Percentiles rank a stretch among this genome's conserved stretches.
These are phyloP conservation scores for Chromobotia macracanthus DNA, from an alignment of 2,797 vertebrate genomes.

Conservation along the genomic window DNA sequence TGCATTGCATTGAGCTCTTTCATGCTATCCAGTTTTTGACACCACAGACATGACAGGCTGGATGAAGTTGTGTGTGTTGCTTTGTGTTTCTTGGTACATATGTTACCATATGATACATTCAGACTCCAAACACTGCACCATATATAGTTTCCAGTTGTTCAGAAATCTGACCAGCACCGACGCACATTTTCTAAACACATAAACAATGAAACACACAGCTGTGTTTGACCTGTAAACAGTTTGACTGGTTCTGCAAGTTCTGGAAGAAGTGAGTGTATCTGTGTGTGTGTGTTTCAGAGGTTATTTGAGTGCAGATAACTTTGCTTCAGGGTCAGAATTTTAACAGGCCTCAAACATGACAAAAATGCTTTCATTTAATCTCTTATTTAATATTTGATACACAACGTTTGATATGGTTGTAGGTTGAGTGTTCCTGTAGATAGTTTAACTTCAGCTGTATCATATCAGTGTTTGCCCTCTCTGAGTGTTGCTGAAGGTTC, in stretches of 20 bases:
- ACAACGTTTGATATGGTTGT: no score
- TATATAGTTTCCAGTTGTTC: background rate
- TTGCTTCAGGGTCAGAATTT: background rate
- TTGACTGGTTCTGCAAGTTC: constrained; percentile 20
- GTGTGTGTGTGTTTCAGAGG: constrained; percentile 22
- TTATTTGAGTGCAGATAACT: constrained; percentile 16
- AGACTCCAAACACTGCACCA: background rate
- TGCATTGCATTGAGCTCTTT: no score
- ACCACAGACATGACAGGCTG: background rate
- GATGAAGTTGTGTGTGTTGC: background rate
- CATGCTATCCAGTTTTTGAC: background rate
- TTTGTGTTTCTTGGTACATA: background rate
- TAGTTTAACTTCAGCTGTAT: no score
- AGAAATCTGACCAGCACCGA: constrained; percentile 1
- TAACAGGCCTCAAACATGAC: background rate
- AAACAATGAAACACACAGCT: constrained; percentile 25
- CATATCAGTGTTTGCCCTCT: no score
- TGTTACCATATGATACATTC: background rate
- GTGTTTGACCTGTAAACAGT: constrained; percentile 35
- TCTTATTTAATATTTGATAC: no score
- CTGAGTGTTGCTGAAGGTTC: no score
- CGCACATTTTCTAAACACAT: background rate
- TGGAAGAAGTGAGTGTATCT: constrained; percentile 37
- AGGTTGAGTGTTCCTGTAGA: no score
- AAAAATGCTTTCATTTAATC: background rate